phyloP scores from a whole-genome alignment of 2,113 vertebrate genomes.

The Laterallus jamaicensis region DNA sequence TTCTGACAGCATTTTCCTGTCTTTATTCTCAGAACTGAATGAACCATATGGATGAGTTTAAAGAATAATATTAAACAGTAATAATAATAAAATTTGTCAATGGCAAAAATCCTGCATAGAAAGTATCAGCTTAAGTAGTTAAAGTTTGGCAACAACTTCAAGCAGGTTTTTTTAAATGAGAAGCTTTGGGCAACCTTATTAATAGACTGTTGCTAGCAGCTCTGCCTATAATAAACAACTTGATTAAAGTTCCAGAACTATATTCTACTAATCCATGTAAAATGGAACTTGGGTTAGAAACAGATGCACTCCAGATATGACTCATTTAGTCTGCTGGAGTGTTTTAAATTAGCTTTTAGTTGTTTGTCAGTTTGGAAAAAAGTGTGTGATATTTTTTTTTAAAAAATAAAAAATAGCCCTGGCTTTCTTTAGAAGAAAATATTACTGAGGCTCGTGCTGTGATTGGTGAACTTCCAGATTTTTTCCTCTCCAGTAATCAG shows the following conservation, averaged over 20 bases:
- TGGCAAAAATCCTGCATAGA: background rate
- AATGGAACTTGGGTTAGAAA: constrained; percentile 41
- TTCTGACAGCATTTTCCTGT: background rate
- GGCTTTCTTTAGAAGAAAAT: constrained; percentile 24
- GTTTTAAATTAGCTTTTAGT: constrained; percentile 60
- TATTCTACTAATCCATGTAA: constrained; percentile 36
- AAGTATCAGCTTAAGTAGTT: background rate
- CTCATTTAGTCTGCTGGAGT: constrained; percentile 31
- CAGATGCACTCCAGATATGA: constrained; percentile 62
- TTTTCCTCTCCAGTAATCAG: background rate
- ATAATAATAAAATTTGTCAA: constrained; percentile 11
- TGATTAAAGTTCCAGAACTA: constrained; percentile 52
- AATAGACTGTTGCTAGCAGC: constrained; percentile 31
- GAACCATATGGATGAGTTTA: constrained; percentile 24
- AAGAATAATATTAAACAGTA: constrained; percentile 30
- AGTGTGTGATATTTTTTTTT: background rate
- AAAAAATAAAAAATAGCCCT: background rate
- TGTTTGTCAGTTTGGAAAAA: constrained; percentile 45
- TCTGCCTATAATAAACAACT: constrained; percentile 46
- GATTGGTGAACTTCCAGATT: background rate
- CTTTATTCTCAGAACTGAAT: background rate
- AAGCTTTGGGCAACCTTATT: constrained; percentile 11
- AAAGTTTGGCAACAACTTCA: constrained; percentile 21
- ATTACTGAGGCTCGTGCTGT: background rate
- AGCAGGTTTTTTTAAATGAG: background rate